phyloP scores from a whole-genome alignment of 1,140 invertebrate species.

The Pseudomyrmex gracilis region DNA sequence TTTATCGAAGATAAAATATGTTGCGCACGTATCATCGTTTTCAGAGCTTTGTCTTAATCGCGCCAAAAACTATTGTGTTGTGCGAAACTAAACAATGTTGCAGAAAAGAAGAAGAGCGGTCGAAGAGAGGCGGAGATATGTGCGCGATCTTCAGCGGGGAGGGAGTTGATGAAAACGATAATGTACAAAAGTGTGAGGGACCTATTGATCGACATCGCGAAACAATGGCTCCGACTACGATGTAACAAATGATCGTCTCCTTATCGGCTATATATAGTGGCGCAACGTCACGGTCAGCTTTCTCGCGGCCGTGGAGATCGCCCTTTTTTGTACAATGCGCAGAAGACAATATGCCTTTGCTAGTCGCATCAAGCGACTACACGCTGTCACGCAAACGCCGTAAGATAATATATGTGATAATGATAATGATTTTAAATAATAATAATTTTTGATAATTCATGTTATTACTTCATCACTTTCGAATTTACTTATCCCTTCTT shows the following conservation, averaged over 20 bases:
- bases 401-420: background rate
- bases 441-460: background rate
- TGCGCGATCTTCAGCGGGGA: conserved; percentile 45
- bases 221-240: conserved; percentile 78
- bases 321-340: conserved; percentile 56
- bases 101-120: conserved; percentile 1
- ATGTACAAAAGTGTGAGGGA: conserved; percentile 64
- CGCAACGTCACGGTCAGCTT: conserved; percentile 73
- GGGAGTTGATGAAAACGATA: conserved; percentile 73
- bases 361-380: background rate
- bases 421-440: background rate
- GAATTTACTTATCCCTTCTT: background rate
- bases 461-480: no score
- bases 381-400: background rate
- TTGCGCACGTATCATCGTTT: background rate
- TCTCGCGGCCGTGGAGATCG: conserved; percentile 62
- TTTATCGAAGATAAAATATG: background rate
- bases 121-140: conserved; percentile 15
- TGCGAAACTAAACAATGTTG: conserved; percentile 37
- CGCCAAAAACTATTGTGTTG: conserved; percentile 10
- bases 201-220: conserved; percentile 77
- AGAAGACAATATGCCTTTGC: conserved; percentile 25
- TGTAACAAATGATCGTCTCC: conserved; percentile 80
- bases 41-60: background rate
- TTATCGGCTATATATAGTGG: conserved; percentile 72